Evolutionary conservation across 2,888 invertebrate species (phyloP).

Genomic region (Tipula helvola): DNA sequence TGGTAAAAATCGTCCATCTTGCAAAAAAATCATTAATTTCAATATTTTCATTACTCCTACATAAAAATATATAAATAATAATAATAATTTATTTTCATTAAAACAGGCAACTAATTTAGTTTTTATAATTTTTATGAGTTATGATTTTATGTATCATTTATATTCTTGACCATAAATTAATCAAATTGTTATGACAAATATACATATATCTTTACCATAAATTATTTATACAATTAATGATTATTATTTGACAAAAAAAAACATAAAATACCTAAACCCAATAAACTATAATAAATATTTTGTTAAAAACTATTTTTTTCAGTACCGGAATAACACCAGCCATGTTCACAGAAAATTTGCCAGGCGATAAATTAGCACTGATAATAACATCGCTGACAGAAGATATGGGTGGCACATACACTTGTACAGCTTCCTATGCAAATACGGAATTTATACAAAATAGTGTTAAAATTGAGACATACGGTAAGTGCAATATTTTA

Average conservation of each 20-base stretch:
- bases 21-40: neutral
- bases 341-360: slow-evolving; percentile 54
- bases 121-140: neutral
- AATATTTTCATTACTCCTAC: neutral
- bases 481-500: slow-evolving; percentile 40
- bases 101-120: neutral
- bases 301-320: neutral
- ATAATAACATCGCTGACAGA: slow-evolving; percentile 62
- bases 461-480: slow-evolving; percentile 58
- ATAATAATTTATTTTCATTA: neutral
- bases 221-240: neutral
- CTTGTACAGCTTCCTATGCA: slow-evolving; percentile 70
- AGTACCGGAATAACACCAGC: neutral
- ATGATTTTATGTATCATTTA: neutral
- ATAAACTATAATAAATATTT: neutral
- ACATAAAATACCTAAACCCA: neutral
- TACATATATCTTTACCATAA: neutral
- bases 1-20: too few relatives aligned
- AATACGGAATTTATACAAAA: slow-evolving; percentile 50
- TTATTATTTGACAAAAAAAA: neutral
- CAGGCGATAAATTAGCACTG: slow-evolving; percentile 51
- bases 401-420: slow-evolving; percentile 69
- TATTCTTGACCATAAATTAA: neutral
- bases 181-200: neutral
- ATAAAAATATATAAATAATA: neutral